Conservation (phyloP, 2,888 invertebrate species). For the Drosophila meridiana region DNA sequence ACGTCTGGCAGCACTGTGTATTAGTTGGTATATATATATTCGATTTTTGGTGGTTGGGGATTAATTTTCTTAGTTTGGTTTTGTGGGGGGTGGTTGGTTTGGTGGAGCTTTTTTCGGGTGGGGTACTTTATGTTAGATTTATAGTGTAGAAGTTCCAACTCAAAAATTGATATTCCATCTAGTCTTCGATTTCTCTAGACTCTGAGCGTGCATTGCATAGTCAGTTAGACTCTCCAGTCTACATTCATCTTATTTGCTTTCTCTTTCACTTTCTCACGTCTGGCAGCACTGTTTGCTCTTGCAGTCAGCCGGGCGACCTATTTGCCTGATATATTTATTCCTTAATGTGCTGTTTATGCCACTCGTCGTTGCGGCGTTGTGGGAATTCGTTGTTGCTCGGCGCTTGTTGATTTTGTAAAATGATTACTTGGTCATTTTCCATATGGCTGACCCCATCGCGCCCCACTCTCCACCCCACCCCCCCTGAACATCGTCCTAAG, state of each 20-base stretch:
- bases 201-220: conserved; percentile 2
- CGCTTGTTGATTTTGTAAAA: conserved; percentile 63
- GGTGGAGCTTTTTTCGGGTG: too few species aligned
- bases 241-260: background rate
- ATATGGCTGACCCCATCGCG: conserved; percentile 49
- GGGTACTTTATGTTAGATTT: background rate
- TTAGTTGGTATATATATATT: too few species aligned
- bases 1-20: too few species aligned
- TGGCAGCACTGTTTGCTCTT: conserved; percentile 13
- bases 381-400: conserved; percentile 51
- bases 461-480: background rate
- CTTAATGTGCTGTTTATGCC: conserved; percentile 77
- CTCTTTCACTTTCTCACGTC: conserved; percentile 1
- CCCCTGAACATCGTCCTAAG: conserved; percentile 32
- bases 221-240: background rate
- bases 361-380: conserved; percentile 43
- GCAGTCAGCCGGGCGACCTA: conserved; percentile 17
- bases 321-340: conserved; percentile 56
- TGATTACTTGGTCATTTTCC: conserved; percentile 73
- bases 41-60: too few species aligned
- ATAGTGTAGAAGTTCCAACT: too few species aligned
- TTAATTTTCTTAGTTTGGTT: too few species aligned
- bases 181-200: background rate
- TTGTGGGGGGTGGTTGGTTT: too few species aligned
- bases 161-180: too few species aligned